A percentile compares a stretch with the other conserved stretches of the same genome.
Evolutionary conservation across 2,113 vertebrate genomes (phyloP).

Genomic region (Origma solitaria): DNA sequence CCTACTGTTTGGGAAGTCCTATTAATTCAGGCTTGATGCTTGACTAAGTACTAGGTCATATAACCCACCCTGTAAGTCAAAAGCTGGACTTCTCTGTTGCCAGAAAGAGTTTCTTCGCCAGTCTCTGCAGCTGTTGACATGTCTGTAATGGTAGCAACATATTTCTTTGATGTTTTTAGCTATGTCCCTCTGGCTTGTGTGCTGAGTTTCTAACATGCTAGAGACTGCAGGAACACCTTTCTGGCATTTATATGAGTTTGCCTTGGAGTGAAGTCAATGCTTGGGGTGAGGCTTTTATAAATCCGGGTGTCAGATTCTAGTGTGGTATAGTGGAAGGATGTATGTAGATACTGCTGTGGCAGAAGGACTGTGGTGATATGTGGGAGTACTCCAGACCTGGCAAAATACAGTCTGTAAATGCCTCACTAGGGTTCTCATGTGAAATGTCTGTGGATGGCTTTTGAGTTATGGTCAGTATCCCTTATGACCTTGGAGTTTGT

Average conservation of each 20-base stretch:
- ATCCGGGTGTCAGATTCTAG: neutral
- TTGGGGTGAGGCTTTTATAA: neutral
- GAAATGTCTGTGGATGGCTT: neutral
- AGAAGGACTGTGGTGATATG: neutral
- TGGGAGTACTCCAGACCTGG: neutral
- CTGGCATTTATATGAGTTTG: neutral
- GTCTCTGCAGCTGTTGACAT: fast-evolving
- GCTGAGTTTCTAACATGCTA: neutral
- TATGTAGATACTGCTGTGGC: neutral
- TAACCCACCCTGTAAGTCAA: neutral
- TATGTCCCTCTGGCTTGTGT: fast-evolving
- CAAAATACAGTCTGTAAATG: neutral
- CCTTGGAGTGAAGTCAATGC: neutral
- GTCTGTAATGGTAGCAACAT: neutral
- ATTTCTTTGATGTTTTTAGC: neutral
- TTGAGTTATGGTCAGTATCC: neutral
- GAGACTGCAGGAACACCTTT: neutral
- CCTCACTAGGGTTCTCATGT: neutral
- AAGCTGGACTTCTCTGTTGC: neutral
- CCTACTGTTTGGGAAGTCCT: neutral
- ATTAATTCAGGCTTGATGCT: neutral
- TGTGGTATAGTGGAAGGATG: neutral
- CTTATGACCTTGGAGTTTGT: neutral
- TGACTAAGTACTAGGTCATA: neutral
- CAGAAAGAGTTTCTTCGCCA: neutral